Base-by-base conservation (phyloP, 2,797 vertebrate species). In the Periophthalmus magnuspinnatus region DNA sequence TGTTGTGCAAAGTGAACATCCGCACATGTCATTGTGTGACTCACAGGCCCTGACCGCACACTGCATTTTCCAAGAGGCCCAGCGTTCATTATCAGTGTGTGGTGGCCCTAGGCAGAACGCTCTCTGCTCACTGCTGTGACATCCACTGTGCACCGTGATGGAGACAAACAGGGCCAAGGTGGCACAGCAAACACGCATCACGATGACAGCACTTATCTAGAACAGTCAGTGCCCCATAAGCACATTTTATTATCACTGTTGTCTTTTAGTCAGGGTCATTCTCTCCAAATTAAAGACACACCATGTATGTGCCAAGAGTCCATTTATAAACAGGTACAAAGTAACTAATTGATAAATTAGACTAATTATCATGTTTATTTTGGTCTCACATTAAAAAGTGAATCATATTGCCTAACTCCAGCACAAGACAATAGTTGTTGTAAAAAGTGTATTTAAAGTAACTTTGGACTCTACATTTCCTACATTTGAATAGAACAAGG, bases 71-170 rank as follows among this genome's bases (percentile, higher is more conserved):
- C 84, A 84, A 74, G 68, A 81, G 87, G 86, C 81, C 79, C 81
- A 88, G 72, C 84, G 74, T 90, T 93, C 81, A 78, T 90, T 93
- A 91, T 93, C 93, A 88, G 84, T 71, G 81, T 77, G 86, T 81
- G 62, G 80, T 81, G 83, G 86, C 90, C 91, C 24, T 80, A 80
- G 92, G 88, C 87, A 78, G 86, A 83, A 89, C 82, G 67, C 89
- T 87, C 87, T 89, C 85, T 90, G 78, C 88, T 78, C 75, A 61
- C 65, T 75, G 82, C 62, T 74, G 79, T 84, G 88, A 89, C 87
- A 86, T 83, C 74, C 75, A 61, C 75, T 70, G 67, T 45, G 76
- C 80, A 74, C 64, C 73, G 84, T 75, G 78, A 85, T 88, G 84
- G 87, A 89, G 88, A 67, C 50, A 67, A 92, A 88, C 86, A 84